Evolutionary conservation across 2,797 vertebrate species (phyloP), one percentile per base, ranked within the genome.

Genomic region (Dromococcyx pavoninus): DNA sequence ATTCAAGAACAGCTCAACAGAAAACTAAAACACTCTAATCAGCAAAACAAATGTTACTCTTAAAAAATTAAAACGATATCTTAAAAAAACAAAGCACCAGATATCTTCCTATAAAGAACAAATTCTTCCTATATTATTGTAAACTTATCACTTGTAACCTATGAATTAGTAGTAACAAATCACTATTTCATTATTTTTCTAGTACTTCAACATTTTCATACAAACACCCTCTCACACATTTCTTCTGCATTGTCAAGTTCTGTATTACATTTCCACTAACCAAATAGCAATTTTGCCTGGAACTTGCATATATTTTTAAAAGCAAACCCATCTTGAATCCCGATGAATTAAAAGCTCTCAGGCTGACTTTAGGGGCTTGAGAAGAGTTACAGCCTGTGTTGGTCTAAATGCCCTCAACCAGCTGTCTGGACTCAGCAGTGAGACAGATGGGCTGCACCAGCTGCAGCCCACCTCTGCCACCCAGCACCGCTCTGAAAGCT

Each of bases 381-480:
- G 32, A 65, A 44, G n/a, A 69, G 28, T 8, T 48, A 35, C 30
- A 82, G 19, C 17, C 17, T 25, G 9, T 17, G 25, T 33, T 5
- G 2, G 2, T n/a, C 22, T 2, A 0, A 84, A 53, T 1, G 5
- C 13, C 7, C 10, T 1, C 0, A 1, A 1, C 19, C 39, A 88
- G 80, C 13, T 2, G 5, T 10, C 27, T 1, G 1, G 33, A 41
- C 24, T 44, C 23, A 32, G 51, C 18, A 19, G 4, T 17, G 22
- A 32, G 24, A 9, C 5, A 22, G 54, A 16, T 0, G 3, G 33
- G 27, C 30, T 25, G 37, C 9, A 54, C 12, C 33, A 70, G 37
- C 12, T 11, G 4, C 41, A 57, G 41, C 33, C 32, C 27, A 11
- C 24, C 25, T 24, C 71, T 60, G 76, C 18, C 69, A 93, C 28